A percentile compares a stretch with the other conserved stretches of the same genome.
These are phyloP conservation scores for Morpho achilles DNA, from an alignment of 2,888 invertebrate genomes.

Conservation along the genomic window DNA sequence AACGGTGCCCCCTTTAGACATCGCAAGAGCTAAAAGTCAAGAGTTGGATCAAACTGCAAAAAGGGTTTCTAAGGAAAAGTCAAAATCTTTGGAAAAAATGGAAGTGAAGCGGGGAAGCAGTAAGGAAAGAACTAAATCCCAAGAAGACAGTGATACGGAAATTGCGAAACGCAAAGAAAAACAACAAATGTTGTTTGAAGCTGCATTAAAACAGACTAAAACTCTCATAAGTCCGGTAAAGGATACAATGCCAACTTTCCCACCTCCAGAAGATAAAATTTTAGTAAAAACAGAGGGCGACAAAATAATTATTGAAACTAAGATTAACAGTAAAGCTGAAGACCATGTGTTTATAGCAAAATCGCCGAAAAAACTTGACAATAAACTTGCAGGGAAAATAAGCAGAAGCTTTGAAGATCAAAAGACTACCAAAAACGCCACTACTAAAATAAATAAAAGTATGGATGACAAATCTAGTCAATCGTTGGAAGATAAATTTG, in stretches of 20 bases:
- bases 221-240: slow-evolving; percentile 86
- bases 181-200: slow-evolving; percentile 87
- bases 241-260: slow-evolving; percentile 84
- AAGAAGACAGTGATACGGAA: slow-evolving; percentile 86
- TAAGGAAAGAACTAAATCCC: slow-evolving; percentile 84
- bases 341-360: slow-evolving; percentile 88
- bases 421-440: slow-evolving; percentile 69
- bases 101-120: slow-evolving; percentile 77
- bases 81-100: slow-evolving; percentile 83
- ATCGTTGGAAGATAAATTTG: slow-evolving; percentile 81
- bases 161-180: slow-evolving; percentile 85
- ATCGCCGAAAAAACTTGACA: slow-evolving; percentile 85
- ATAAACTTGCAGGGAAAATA: slow-evolving; percentile 75
- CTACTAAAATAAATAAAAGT: slow-evolving; percentile 80
- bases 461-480: slow-evolving; percentile 81
- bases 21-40: slow-evolving; percentile 80
- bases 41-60: slow-evolving; percentile 77
- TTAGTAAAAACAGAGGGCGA: slow-evolving; percentile 85
- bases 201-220: slow-evolving; percentile 86
- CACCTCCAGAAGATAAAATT: slow-evolving; percentile 86
- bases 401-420: slow-evolving; percentile 82
- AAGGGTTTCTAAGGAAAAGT: slow-evolving; percentile 81
- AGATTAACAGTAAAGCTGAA: slow-evolving; percentile 86
- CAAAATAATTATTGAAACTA: slow-evolving; percentile 84
- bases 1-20: slow-evolving; percentile 75